Evolutionary conservation across 2,113 vertebrate genomes (phyloP), one percentile per base, ranked within the genome.

Genomic region (Poeciliopsis retropinna): DNA sequence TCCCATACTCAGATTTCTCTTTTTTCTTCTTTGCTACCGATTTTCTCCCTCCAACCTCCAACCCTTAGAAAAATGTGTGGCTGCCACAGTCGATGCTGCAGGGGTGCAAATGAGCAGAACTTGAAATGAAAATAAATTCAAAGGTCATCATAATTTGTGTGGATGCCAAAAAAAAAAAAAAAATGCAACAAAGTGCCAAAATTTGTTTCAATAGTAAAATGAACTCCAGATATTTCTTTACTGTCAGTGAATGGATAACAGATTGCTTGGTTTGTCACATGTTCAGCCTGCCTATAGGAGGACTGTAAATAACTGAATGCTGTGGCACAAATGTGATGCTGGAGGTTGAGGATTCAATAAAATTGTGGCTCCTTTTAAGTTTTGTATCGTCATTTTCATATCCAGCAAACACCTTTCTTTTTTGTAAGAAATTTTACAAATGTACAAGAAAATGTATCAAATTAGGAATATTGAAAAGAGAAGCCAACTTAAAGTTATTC

Each of bases 111-210:
- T n/a, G 64, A 54, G 61, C 27, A 34, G 41, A 78, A 39, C 57
- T 73, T 70, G 61, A 82, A 81, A 41, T 27, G 0, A 72, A 32
- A 30, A 22, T 70, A 37, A 65, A 66, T 34, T 75, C 57, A n/a
- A 31, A 54, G 27, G 30, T 47, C 61, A 25, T 8, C 17, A 61
- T 37, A 71, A 82, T 85, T 81, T 76, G 68, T 66, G 62, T 54
- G 47, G 70, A 87, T 85, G 86, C 87, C 85, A 91, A 88, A 90
- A 90, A 88, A 89, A 87, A 87, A 37, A 12, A 37, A 34, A 88
- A 91, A 83, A 83, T 12, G 61, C 51, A 81, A 83, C 62, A 64
- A 89, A 91, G 92, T 93, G 91, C 92, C 92, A 92, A 91, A 60
- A 64, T 86, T 83, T 85, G 22, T 75, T 72, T 39, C 70, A 74